Evolutionary conservation across 2,888 invertebrate species (phyloP), one percentile per base, ranked within the genome.

Genomic region (Xestia ashworthii): DNA sequence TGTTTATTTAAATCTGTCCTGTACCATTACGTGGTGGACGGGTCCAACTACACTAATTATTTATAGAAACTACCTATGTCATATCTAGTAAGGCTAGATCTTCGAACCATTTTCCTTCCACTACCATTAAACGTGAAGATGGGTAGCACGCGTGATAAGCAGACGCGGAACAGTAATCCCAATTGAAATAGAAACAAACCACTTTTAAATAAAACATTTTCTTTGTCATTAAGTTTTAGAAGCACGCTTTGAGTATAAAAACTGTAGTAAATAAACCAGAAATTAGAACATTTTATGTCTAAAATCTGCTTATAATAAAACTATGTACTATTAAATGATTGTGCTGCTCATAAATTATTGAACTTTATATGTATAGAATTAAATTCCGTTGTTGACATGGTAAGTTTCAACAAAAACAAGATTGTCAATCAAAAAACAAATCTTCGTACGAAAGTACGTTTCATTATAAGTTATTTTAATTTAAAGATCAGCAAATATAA

Each of bases 111-210:
- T 84, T 88, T 84, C 86, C 88, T 84, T 78, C 67, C 78, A 58
- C 71, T 76, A 73, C 81, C 85, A 89, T 89, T 87, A 87, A 86
- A 88, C 67, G 84, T 85, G 81, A 84, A 87, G 87, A 86, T 76
- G 83, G 83, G 46, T 81, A 65, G 83, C 90, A 90, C 85, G 89
- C 90, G 89, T 88, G 89, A 80, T 84, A 76, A 71, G 9, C 58
- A 84, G 88, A 91, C 70, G 91, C 93, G 93, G 93, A 93, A 92
- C 87, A 92, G 89, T 91, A 87, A 85, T 79, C 87, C 88, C 87
- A 91, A 90, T n/a, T 89, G 93, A 94, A 94, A 93, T 88, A 92
- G 93, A 94, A 92, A 84, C 71, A 81, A n/a, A 32, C 6, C 11
- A 38, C 69, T 87, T 87, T 74, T 84, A 80, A 83, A 86, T 83